phyloP scores from a whole-genome alignment of 2,888 invertebrate genomes.

The Taenaris catops region DNA sequence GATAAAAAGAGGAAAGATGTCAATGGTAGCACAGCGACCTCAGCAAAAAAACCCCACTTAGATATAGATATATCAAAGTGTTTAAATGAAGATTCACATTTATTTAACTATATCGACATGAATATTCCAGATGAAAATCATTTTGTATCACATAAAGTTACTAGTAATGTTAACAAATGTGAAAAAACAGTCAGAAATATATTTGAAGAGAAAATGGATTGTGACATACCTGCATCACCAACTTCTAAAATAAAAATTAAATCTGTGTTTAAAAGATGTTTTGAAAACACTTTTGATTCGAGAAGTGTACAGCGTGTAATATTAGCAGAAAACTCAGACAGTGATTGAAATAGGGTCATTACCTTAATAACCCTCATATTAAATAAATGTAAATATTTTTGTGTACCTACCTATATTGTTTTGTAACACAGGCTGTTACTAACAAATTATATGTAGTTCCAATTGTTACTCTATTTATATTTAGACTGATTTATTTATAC shows the following conservation, averaged over 20 bases:
- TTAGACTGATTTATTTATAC: too few relatives aligned
- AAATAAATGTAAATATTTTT: too few relatives aligned
- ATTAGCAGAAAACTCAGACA: slow-evolving; percentile 87
- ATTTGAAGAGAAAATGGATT: slow-evolving; percentile 38
- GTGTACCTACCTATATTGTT: too few relatives aligned
- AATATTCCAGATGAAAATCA: slow-evolving; percentile 49
- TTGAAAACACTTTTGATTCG: slow-evolving; percentile 85
- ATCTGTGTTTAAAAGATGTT: slow-evolving; percentile 85
- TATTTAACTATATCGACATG: slow-evolving; percentile 69
- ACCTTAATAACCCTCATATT: too few relatives aligned
- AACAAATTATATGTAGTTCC: too few relatives aligned
- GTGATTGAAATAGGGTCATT: too few relatives aligned
- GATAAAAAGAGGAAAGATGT: slow-evolving; percentile 44
- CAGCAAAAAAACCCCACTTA: slow-evolving; percentile 54
- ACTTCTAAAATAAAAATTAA: slow-evolving; percentile 79
- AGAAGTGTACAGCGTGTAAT: slow-evolving; percentile 78
- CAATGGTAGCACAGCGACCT: slow-evolving; percentile 31
- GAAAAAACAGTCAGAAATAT: too few relatives aligned
- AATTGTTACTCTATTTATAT: too few relatives aligned
- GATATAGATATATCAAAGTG: slow-evolving; percentile 55
- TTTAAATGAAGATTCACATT: slow-evolving; percentile 69
- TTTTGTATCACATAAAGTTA: slow-evolving; percentile 15
- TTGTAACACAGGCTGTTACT: too few relatives aligned
- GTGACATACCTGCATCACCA: slow-evolving; percentile 81
- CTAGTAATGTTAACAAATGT: slow-evolving; percentile 27